Percentiles rank a stretch among this genome's conserved stretches.
phyloP scores from a whole-genome alignment of 1,140 invertebrate genomes.

The Meteorus sp. region DNA sequence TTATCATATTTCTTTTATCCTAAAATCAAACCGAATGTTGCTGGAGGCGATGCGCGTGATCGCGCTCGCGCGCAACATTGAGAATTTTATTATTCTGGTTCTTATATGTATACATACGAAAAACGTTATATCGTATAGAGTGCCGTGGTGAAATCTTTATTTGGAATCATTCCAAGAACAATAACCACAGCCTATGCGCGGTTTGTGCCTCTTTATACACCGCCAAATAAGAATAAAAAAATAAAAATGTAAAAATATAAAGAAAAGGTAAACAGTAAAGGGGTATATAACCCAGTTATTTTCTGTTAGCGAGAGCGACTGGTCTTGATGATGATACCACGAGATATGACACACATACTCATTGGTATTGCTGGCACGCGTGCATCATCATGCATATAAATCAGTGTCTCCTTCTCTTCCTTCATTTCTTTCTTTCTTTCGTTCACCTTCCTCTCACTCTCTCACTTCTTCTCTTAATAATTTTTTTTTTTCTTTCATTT shows the following conservation, averaged over 20 bases:
- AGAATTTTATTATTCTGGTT: conserved; percentile 57
- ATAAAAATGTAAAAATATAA: too few species aligned
- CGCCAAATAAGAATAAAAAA: conserved; percentile 54
- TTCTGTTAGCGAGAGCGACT: conserved; percentile 41
- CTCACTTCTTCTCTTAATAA: too few species aligned
- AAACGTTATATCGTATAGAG: too few species aligned
- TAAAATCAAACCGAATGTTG: too few species aligned
- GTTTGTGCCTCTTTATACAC: too few species aligned
- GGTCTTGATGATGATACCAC: conserved; percentile 44
- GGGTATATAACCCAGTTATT: conserved; percentile 59
- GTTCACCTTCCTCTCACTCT: too few species aligned
- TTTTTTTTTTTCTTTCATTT: too few species aligned
- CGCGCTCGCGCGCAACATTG: too few species aligned
- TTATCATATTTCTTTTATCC: too few species aligned
- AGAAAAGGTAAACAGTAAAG: too few species aligned
- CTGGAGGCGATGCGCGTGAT: too few species aligned
- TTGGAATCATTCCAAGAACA: conserved; percentile 62
- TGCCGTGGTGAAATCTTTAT: conserved; percentile 58
- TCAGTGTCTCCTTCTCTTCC: conserved; percentile 39
- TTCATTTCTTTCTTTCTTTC: too few species aligned
- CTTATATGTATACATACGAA: conserved; percentile 36
- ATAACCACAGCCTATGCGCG: conserved; percentile 48
- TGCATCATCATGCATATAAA: conserved; percentile 59
- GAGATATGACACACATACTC: conserved; percentile 51
- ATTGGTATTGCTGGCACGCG: conserved; percentile 58